phyloP scores from a whole-genome alignment of 2,888 invertebrate species.

The Drosophila villosipedis region DNA sequence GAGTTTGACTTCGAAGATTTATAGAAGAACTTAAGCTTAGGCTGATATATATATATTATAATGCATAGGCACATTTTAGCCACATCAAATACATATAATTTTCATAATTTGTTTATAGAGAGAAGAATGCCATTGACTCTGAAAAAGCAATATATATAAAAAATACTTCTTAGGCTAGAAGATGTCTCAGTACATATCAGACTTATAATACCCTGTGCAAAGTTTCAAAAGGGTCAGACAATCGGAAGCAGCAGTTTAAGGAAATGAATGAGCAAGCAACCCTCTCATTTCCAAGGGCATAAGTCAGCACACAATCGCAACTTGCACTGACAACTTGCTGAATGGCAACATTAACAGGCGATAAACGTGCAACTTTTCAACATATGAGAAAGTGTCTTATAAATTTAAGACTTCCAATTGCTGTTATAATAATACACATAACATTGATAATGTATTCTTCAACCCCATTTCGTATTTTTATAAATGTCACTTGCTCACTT shows the following conservation, averaged over 20 bases:
- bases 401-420: constrained; percentile 4
- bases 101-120: not conserved
- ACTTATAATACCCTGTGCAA: not conserved
- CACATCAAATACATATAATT: not conserved
- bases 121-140: not conserved
- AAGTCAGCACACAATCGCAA: constrained; percentile 32
- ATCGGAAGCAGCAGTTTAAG: constrained; percentile 5
- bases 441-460: not conserved
- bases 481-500: constrained; percentile 5
- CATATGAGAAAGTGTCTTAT: constrained; percentile 3
- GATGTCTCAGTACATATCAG: not conserved
- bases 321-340: not conserved
- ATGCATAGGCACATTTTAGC: not conserved
- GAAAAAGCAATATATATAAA: not conserved
- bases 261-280: constrained; percentile 24
- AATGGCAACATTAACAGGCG: constrained; percentile 1
- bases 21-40: not conserved
- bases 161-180: not conserved
- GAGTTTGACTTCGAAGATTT: not conserved
- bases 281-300: not conserved
- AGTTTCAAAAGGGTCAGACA: not conserved
- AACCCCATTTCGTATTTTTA: not conserved
- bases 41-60: not conserved
- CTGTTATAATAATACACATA: not conserved
- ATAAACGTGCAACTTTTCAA: constrained; percentile 18